Percentiles rank a stretch among this genome's conserved stretches.
Evolutionary conservation across 2,888 invertebrate genomes (phyloP).

Genomic region (Drosophila affinis): DNA sequence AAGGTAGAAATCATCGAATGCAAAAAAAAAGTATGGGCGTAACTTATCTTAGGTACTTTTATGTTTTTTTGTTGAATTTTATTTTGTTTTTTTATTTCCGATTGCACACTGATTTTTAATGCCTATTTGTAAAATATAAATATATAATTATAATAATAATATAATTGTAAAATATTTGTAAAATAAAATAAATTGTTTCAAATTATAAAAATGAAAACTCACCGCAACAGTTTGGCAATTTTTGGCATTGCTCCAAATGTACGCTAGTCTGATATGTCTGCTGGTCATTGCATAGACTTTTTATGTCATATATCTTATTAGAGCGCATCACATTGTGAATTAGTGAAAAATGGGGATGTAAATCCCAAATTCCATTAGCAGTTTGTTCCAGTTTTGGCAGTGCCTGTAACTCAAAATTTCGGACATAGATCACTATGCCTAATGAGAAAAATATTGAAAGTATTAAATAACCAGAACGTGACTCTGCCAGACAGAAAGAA

Average conservation of each 20-base stretch:
- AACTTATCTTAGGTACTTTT: too few species aligned
- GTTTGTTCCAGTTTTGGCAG: neutral
- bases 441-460: slow-evolving; percentile 33
- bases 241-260: slow-evolving; percentile 44
- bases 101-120: too few species aligned
- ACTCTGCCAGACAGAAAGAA: slow-evolving; percentile 29
- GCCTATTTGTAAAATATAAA: neutral
- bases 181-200: neutral
- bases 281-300: slow-evolving; percentile 34
- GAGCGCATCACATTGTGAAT: slow-evolving; percentile 27
- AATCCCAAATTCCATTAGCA: neutral
- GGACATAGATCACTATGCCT: slow-evolving; percentile 37
- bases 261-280: slow-evolving; percentile 51
- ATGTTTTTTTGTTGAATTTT: too few species aligned
- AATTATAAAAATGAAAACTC: neutral
- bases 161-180: too few species aligned
- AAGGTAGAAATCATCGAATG: too few species aligned
- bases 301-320: neutral
- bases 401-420: neutral
- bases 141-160: too few species aligned
- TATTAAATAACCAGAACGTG: slow-evolving; percentile 31
- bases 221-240: slow-evolving; percentile 57
- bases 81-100: too few species aligned
- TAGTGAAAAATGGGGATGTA: slow-evolving; percentile 43
- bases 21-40: too few species aligned